Conservation (phyloP, 2,888 invertebrate species). For the Lissonota sp. region DNA sequence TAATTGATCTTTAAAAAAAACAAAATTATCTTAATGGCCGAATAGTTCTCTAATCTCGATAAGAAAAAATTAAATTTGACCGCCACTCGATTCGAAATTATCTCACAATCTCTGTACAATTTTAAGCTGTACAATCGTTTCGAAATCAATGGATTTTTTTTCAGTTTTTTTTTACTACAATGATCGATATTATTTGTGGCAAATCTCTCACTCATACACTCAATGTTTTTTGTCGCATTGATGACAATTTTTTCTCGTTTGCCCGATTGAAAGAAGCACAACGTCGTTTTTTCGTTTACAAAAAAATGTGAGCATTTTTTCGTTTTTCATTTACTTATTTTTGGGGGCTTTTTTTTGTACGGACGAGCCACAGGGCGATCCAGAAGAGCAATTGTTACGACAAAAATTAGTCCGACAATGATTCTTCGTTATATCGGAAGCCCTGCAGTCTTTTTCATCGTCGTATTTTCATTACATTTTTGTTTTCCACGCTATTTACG, state of each 20-base stretch:
- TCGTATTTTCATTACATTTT: constrained; percentile 6
- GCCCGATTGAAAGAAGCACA: constrained; percentile 26
- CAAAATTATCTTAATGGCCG: background rate
- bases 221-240: constrained; percentile 15
- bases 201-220: constrained; percentile 44
- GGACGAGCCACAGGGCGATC: constrained; percentile 57
- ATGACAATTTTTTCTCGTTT: background rate
- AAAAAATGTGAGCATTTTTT: constrained; percentile 1
- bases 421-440: constrained; percentile 40
- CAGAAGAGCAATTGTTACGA: constrained; percentile 56
- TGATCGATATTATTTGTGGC: constrained; percentile 60
- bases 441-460: constrained; percentile 37
- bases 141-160: constrained; percentile 42
- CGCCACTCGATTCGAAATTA: constrained; percentile 50
- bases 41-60: background rate
- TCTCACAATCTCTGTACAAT: constrained; percentile 56
- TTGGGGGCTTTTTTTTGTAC: background rate
- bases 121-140: constrained; percentile 13
- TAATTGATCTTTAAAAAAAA: background rate
- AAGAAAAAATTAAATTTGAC: background rate
- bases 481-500: too few relatives aligned
- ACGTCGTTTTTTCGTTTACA: constrained; percentile 12
- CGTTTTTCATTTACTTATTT: background rate
- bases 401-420: constrained; percentile 40
- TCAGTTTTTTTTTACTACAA: constrained; percentile 29